These are phyloP conservation scores for Glomeris maerens DNA, from an alignment of 1,140 invertebrate genomes.

Conservation along the genomic window DNA sequence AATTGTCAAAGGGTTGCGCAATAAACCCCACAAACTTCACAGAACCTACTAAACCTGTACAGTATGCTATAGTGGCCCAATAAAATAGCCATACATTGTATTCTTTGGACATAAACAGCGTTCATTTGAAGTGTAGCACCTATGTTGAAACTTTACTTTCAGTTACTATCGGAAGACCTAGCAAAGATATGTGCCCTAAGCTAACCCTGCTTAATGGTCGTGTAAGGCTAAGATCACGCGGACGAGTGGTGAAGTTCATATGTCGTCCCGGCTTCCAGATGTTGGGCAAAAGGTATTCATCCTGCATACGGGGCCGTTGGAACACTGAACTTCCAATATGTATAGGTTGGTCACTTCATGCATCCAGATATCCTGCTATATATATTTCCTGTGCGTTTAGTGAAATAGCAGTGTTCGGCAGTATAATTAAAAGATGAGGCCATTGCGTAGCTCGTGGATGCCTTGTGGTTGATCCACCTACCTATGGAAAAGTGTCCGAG, in stretches of 20 bases:
- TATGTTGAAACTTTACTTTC: too few species aligned
- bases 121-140: too few species aligned
- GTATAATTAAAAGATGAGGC: not conserved
- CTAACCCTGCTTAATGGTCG: conserved; percentile 27
- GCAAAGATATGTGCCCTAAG: conserved; percentile 17
- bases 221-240: conserved; percentile 25
- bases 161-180: not conserved
- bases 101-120: too few species aligned
- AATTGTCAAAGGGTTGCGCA: too few species aligned
- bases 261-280: conserved; percentile 41
- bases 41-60: too few species aligned
- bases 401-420: conserved; percentile 8
- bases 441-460: conserved; percentile 29
- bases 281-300: conserved; percentile 44
- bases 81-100: too few species aligned
- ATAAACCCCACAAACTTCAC: too few species aligned
- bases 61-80: too few species aligned
- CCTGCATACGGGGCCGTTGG: conserved; percentile 43
- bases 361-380: not conserved
- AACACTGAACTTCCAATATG: conserved; percentile 44
- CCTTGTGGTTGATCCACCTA: conserved; percentile 20
- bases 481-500: conserved; percentile 36
- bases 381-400: not conserved
- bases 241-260: conserved; percentile 38
- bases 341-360: conserved; percentile 40